These are phyloP conservation scores for Hypselothyrea guttata DNA, from an alignment of 2,888 invertebrate genomes.

Conservation along the genomic window DNA sequence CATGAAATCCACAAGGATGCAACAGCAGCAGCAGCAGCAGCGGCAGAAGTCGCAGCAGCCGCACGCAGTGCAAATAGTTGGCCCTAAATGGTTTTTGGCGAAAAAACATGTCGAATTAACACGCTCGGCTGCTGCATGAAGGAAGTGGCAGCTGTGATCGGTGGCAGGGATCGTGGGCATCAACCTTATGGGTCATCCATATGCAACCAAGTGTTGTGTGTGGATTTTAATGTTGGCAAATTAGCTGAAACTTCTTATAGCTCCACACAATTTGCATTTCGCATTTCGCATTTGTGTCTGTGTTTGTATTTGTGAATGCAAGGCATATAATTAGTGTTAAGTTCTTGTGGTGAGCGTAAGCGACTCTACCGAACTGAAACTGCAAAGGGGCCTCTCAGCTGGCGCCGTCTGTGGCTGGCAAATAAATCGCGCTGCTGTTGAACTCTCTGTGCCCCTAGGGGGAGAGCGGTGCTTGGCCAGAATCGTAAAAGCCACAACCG, in stretches of 20 bases:
- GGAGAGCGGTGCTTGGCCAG: background rate
- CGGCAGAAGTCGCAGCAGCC: conserved; percentile 45
- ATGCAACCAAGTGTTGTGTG: conserved; percentile 44
- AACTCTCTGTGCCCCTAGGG: conserved; percentile 72
- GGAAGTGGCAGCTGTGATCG: conserved; percentile 13
- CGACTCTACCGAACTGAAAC: conserved; percentile 26
- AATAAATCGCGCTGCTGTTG: conserved; percentile 81
- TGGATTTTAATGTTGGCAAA: conserved; percentile 72
- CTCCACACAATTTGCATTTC: conserved; percentile 64
- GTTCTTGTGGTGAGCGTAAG: conserved; percentile 49
- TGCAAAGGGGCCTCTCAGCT: conserved; percentile 49
- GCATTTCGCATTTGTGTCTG: conserved; percentile 19
- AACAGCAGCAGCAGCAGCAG: conserved; percentile 30
- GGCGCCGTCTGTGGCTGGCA: conserved; percentile 70
- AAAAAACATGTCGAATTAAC: conserved; percentile 81
- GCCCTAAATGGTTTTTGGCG: conserved; percentile 76
- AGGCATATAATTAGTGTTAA: conserved; percentile 68
- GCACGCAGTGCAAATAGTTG: conserved; percentile 79
- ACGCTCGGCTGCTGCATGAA: conserved; percentile 59
- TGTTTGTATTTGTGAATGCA: conserved; percentile 34
- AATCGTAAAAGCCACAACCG: conserved; percentile 8
- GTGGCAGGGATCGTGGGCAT: conserved; percentile 36
- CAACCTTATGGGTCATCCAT: conserved; percentile 42
- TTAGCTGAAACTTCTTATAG: conserved; percentile 67
- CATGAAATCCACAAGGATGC: conserved; percentile 68